These are phyloP conservation scores for Pseudopipra pipra DNA, from an alignment of 2,113 vertebrate genomes.

Conservation along the genomic window DNA sequence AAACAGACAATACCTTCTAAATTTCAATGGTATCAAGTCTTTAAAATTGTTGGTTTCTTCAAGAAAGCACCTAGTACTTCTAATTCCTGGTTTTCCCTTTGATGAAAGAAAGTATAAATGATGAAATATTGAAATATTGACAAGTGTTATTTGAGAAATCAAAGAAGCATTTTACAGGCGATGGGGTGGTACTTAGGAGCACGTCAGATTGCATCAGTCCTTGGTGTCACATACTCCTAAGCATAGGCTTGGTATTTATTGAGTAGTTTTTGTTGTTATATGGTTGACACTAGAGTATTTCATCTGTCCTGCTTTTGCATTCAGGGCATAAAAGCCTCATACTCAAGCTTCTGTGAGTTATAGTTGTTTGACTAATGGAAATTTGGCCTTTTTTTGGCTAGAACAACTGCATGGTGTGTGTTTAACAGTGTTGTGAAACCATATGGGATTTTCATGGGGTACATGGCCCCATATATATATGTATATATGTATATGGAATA, in stretches of 20 bases:
- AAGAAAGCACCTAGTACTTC: background rate
- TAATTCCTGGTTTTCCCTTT: background rate
- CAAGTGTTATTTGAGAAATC: background rate
- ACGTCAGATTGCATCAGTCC: background rate
- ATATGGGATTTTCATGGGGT: background rate
- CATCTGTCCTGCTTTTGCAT: background rate
- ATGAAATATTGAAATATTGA: background rate
- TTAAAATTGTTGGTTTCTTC: background rate
- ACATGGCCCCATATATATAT: background rate
- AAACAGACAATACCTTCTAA: background rate
- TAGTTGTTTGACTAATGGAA: background rate
- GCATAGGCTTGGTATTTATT: background rate
- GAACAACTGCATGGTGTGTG: background rate
- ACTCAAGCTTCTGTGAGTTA: background rate
- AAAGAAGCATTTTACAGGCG: background rate
- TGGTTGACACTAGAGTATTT: background rate
- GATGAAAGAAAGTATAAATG: background rate
- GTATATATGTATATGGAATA: background rate
- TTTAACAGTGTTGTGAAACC: background rate
- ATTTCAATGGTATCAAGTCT: background rate
- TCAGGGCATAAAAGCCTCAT: background rate
- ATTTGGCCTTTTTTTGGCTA: accelerated
- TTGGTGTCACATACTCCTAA: background rate
- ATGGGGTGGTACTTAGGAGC: no score
- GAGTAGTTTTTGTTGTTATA: accelerated